Conservation (phyloP, 2,888 invertebrate species). For the Augochlorella aurata region DNA sequence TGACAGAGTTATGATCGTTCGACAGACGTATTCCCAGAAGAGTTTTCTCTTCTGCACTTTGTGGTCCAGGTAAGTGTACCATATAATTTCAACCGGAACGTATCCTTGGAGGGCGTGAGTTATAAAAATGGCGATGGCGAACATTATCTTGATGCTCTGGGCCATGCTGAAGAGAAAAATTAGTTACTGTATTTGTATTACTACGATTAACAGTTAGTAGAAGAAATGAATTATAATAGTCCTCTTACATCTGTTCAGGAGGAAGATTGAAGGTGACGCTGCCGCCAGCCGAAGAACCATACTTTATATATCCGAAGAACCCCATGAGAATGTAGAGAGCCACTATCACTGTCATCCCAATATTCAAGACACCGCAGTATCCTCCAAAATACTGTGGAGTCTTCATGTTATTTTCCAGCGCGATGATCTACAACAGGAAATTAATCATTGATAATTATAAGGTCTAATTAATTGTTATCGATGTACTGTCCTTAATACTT, state of each 20-base stretch:
- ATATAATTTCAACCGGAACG: conserved; percentile 92
- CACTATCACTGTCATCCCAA: conserved; percentile 91
- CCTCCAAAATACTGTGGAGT: conserved; percentile 90
- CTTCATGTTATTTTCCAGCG: conserved; percentile 95
- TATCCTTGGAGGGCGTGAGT: conserved; percentile 94
- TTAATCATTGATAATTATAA: neutral
- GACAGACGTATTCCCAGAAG: conserved; percentile 83
- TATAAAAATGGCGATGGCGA: conserved; percentile 89
- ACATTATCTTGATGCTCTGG: conserved; percentile 85
- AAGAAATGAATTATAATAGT: too few species aligned
- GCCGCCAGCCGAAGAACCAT: conserved; percentile 87
- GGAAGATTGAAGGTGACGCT: conserved; percentile 94
- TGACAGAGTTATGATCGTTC: conserved; percentile 83
- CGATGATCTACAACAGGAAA: conserved; percentile 87
- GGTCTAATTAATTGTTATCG: neutral
- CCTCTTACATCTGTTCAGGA: conserved; percentile 82
- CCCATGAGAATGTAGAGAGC: conserved; percentile 90
- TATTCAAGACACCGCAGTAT: conserved; percentile 90
- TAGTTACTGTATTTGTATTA: neutral
- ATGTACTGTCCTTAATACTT: neutral
- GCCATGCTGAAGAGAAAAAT: conserved; percentile 83
- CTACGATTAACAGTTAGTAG: too few species aligned
- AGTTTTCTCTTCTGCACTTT: conserved; percentile 77
- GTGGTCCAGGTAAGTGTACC: conserved; percentile 82
- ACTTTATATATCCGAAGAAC: conserved; percentile 92